phyloP scores from a whole-genome alignment of 1,140 invertebrate species.

The Caenorhabditis brenneri region DNA sequence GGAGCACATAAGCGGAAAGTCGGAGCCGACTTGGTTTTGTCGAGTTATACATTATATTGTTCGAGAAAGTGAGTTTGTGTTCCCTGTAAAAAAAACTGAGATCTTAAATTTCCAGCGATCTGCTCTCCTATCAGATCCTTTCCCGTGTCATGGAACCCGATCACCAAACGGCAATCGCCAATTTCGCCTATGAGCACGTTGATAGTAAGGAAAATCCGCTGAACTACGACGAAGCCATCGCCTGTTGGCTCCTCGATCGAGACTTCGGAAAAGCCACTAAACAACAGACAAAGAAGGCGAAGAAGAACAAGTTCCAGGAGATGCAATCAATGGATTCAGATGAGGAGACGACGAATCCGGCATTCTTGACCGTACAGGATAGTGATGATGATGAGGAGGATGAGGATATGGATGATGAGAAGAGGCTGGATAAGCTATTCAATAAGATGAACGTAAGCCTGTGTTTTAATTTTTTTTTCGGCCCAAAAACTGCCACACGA shows the following conservation, averaged over 20 bases:
- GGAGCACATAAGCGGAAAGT: background rate
- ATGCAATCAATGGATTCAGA: background rate
- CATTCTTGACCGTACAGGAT: background rate
- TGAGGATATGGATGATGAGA: background rate
- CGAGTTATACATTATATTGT: background rate
- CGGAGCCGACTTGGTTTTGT: background rate
- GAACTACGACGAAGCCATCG: conserved; percentile 7
- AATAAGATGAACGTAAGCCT: conserved; percentile 13
- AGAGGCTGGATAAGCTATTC: background rate
- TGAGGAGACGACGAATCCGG: background rate
- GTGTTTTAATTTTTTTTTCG: too few species aligned
- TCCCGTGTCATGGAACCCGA: background rate
- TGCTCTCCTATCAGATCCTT: conserved; percentile 1
- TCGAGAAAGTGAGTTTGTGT: background rate
- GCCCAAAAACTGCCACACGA: too few species aligned
- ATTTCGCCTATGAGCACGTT: background rate
- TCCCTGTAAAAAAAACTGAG: background rate
- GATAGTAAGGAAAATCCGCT: background rate
- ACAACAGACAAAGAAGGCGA: conserved; percentile 54
- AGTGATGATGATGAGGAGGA: background rate
- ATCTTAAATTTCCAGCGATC: background rate
- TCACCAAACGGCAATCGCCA: background rate
- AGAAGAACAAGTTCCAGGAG: background rate
- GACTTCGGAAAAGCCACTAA: background rate
- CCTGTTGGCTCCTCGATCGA: conserved; percentile 44